Percentiles rank a stretch among this genome's conserved stretches.
phyloP scores from a whole-genome alignment of 2,888 invertebrate genomes.

The Ichneumon xanthorius region DNA sequence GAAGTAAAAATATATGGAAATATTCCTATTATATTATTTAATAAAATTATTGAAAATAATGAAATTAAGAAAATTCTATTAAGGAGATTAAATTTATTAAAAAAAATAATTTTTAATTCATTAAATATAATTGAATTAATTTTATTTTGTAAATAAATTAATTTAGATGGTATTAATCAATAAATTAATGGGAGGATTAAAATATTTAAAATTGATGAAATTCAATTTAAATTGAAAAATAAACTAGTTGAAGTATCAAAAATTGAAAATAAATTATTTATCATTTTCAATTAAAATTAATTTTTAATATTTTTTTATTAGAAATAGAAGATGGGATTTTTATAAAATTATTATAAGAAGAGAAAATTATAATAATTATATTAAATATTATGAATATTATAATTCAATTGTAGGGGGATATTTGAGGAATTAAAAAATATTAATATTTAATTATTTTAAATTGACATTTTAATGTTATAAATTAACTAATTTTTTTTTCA shows the following conservation, averaged over 20 bases:
- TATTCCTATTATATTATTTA: conserved; percentile 90
- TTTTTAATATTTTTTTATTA: conserved; percentile 72
- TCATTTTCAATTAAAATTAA: conserved; percentile 84
- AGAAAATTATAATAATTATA: conserved; percentile 84
- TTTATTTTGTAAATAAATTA: conserved; percentile 50
- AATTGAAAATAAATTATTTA: conserved; percentile 89
- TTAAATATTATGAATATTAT: conserved; percentile 83
- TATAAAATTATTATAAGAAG: conserved; percentile 82
- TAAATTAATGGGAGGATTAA: conserved; percentile 71
- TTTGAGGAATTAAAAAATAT: conserved; percentile 90
- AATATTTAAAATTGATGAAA: conserved; percentile 84
- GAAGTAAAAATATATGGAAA: conserved; percentile 90
- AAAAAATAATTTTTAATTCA: conserved; percentile 87
- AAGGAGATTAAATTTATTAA: conserved; percentile 80
- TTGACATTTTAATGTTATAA: conserved; percentile 76
- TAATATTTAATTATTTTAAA: conserved; percentile 76
- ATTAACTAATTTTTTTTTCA: conserved; percentile 87
- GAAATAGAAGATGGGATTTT: conserved; percentile 75
- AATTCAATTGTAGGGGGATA: conserved; percentile 88
- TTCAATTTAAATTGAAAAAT: conserved; percentile 87
- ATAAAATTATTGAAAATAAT: conserved; percentile 87
- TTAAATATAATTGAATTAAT: conserved; percentile 81
- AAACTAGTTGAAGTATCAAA: conserved; percentile 88
- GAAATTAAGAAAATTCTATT: conserved; percentile 87
- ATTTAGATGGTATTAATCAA: conserved; percentile 84